These are phyloP conservation scores for Arnoldichthys spilopterus DNA, from an alignment of 2,797 vertebrate genomes.

Conservation along the genomic window DNA sequence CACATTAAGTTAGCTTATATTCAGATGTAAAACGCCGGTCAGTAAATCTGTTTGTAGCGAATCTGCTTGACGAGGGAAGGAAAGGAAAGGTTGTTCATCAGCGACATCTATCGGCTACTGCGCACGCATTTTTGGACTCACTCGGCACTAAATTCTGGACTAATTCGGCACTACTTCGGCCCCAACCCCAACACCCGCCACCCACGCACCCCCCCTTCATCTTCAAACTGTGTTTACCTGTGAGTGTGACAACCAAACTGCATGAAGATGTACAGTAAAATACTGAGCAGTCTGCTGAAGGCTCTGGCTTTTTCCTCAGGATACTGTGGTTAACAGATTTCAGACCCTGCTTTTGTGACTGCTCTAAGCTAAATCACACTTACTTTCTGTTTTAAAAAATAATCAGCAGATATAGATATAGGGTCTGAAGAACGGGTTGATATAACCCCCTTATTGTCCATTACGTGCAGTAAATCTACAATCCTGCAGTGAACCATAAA, in stretches of 20 bases:
- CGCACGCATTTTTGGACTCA: background rate
- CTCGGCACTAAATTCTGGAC: background rate
- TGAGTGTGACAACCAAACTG: too few species aligned
- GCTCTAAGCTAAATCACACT: background rate
- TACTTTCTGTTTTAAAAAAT: background rate
- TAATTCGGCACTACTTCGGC: too few species aligned
- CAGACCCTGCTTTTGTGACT: background rate
- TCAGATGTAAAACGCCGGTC: background rate
- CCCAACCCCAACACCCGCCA: too few species aligned
- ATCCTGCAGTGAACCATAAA: background rate
- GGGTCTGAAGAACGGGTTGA: background rate
- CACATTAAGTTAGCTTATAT: too few species aligned
- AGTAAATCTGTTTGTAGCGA: background rate
- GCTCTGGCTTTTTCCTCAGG: background rate
- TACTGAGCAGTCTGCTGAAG: background rate
- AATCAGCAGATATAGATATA: background rate
- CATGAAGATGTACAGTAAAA: too few species aligned
- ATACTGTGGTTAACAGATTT: conserved; percentile 25
- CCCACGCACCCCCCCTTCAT: too few species aligned
- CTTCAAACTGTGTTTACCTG: too few species aligned
- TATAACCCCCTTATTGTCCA: background rate
- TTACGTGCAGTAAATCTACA: background rate
- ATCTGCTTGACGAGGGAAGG: background rate
- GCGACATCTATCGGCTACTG: conserved; percentile 29
- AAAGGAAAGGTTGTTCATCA: background rate